Conservation (phyloP, 2,797 vertebrate species). For the Mycteria americana region DNA sequence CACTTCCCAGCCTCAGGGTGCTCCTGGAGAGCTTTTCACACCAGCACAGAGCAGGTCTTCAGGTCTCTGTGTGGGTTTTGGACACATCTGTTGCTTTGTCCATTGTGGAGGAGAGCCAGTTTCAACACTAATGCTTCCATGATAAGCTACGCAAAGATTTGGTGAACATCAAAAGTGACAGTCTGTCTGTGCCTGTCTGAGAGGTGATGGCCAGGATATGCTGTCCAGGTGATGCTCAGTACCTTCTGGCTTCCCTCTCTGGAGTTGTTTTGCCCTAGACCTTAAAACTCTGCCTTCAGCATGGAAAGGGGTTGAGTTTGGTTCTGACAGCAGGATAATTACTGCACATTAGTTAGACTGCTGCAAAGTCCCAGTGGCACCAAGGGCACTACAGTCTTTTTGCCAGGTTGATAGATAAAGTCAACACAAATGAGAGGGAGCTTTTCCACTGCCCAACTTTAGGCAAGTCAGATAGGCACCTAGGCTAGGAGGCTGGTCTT, state of each 20-base stretch:
- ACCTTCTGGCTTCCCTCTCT: neutral
- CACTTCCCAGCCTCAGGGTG: neutral
- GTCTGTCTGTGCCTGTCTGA: neutral
- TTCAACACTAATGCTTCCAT: neutral
- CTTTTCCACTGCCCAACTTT: neutral
- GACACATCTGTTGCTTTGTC: neutral
- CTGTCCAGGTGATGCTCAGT: neutral
- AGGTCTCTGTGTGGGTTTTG: neutral
- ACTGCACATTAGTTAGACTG: neutral
- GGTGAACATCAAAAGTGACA: neutral
- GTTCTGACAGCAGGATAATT: neutral
- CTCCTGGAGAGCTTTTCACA: neutral
- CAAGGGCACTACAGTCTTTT: neutral
- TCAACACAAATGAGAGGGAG: neutral
- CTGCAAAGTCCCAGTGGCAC: neutral
- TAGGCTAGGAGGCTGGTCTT: neutral
- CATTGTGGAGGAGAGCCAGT: neutral
- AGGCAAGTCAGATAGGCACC: neutral
- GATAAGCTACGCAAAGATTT: neutral
- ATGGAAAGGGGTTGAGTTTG: neutral
- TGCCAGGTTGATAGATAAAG: neutral
- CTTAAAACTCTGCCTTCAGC: neutral
- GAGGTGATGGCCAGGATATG: neutral
- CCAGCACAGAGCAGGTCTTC: accelerated
- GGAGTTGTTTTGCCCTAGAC: neutral